Evolutionary conservation across 2,797 vertebrate genomes (phyloP).

Genomic region (Sebastolobus alascanus): DNA sequence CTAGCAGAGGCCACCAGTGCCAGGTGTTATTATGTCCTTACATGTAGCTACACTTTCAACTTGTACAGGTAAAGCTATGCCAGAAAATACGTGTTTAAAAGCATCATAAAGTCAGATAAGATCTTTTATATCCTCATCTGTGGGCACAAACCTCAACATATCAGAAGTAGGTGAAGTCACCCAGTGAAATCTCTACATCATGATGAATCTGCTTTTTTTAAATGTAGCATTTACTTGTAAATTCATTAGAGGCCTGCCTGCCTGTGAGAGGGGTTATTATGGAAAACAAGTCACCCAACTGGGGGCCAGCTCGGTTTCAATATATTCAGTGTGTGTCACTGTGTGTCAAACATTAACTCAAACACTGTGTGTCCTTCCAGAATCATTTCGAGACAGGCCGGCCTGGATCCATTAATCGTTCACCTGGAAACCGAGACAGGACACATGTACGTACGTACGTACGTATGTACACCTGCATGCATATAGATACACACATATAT

Average conservation of each 20-base stretch:
- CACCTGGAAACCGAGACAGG: slow-evolving; percentile 70
- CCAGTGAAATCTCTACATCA: slow-evolving; percentile 20
- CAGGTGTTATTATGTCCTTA: not conserved
- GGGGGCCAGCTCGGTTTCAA: slow-evolving; percentile 59
- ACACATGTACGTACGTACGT: slow-evolving; percentile 63
- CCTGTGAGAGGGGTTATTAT: slow-evolving; percentile 41
- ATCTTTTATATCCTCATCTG: not conserved
- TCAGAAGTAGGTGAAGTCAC: slow-evolving; percentile 20
- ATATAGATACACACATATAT: slow-evolving; percentile 6
- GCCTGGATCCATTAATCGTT: slow-evolving; percentile 66
- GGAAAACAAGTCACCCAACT: slow-evolving; percentile 61
- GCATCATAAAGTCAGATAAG: not conserved
- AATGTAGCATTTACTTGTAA: slow-evolving; percentile 50
- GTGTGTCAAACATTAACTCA: slow-evolving; percentile 83
- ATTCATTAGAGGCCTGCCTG: slow-evolving; percentile 35
- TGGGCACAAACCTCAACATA: not conserved
- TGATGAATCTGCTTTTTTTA: slow-evolving; percentile 25
- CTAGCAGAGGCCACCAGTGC: not conserved
- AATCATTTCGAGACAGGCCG: slow-evolving; percentile 42
- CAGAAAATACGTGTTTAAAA: not conserved
- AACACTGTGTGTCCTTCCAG: slow-evolving; percentile 68
- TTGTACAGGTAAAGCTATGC: not conserved
- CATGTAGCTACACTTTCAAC: not conserved
- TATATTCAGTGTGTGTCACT: slow-evolving; percentile 76
- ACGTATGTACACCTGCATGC: slow-evolving; percentile 16